A percentile compares a stretch with the other conserved stretches of the same genome.
Conservation (phyloP, 2,113 vertebrate species). For the Chauna torquata region DNA sequence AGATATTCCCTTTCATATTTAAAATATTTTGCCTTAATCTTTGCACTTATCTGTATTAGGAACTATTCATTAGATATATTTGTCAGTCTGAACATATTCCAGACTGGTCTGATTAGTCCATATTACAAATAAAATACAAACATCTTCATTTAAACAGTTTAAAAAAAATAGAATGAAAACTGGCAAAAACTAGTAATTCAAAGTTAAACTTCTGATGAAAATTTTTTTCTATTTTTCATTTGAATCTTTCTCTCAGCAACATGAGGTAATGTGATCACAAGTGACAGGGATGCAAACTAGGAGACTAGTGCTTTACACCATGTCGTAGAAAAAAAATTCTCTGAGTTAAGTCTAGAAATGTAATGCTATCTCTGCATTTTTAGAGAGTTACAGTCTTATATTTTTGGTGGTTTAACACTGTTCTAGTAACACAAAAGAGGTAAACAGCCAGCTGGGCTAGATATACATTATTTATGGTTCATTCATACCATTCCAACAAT, state of each 20-base stretch:
- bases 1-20: neutral
- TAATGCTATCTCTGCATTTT: neutral
- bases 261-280: neutral
- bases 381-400: neutral
- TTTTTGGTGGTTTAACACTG: neutral
- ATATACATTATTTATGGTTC: neutral
- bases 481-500: neutral
- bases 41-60: neutral
- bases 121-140: neutral
- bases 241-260: neutral
- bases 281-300: neutral
- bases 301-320: neutral
- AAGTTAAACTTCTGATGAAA: neutral
- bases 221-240: neutral
- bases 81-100: neutral
- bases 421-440: neutral
- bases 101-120: neutral
- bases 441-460: neutral
- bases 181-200: neutral
- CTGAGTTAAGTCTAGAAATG: neutral
- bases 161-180: neutral
- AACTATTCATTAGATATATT: neutral
- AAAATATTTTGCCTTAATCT: neutral
- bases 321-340: neutral
- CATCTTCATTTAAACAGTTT: neutral